These are phyloP conservation scores for Patiria pectinifera DNA, from an alignment of 53 echinoderm and acorn worm species.

Conservation along the genomic window DNA sequence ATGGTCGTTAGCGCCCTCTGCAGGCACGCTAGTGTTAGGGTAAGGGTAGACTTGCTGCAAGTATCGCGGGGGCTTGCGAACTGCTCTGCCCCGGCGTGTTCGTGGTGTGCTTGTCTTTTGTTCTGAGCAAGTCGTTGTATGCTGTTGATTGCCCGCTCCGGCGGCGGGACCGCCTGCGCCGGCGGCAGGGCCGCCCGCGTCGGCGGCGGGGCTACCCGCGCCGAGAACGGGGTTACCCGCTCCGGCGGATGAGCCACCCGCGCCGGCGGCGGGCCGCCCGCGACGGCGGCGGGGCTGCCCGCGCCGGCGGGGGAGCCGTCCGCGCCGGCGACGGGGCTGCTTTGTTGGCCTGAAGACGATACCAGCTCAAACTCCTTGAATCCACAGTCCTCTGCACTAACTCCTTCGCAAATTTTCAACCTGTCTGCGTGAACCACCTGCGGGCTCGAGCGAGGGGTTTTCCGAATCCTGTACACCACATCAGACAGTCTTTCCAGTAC, in stretches of 20 bases:
- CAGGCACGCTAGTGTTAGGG: background rate
- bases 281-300: too few relatives aligned
- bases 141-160: too few relatives aligned
- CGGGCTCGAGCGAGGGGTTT: background rate
- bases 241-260: background rate
- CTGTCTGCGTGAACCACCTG: conserved; percentile 9
- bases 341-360: background rate
- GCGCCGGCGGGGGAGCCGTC: background rate
- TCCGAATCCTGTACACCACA: conserved; percentile 25
- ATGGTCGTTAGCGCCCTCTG: too few relatives aligned
- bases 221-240: background rate
- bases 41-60: background rate
- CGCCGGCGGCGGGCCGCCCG: background rate
- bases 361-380: background rate
- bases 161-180: too few relatives aligned
- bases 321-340: too few relatives aligned
- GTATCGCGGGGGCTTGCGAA: background rate
- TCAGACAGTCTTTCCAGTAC: conserved; percentile 16
- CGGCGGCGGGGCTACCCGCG: too few relatives aligned
- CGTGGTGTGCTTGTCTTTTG: too few relatives aligned
- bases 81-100: too few relatives aligned
- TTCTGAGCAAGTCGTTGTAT: too few relatives aligned
- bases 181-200: too few relatives aligned
- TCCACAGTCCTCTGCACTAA: background rate
- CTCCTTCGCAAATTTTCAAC: background rate